Conservation (phyloP, 1,140 invertebrate species). For the Cepaea nemoralis region DNA sequence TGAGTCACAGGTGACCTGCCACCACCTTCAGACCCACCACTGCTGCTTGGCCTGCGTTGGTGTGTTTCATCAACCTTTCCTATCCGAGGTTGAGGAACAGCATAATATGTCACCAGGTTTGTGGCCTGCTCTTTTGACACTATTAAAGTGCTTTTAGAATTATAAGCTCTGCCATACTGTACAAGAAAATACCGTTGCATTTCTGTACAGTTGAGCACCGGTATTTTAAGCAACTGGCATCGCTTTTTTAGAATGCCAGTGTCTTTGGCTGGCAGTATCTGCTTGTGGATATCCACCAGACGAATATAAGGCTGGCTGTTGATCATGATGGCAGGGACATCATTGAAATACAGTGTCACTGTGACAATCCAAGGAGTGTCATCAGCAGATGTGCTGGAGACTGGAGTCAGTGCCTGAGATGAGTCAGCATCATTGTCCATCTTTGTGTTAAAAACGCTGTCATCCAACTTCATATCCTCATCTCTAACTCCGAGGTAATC, state of each 20-base stretch:
- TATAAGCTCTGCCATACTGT: conserved; percentile 67
- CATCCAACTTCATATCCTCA: conserved; percentile 34
- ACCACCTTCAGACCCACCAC: neutral
- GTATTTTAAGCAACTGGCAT: conserved; percentile 67
- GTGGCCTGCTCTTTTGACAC: conserved; percentile 67
- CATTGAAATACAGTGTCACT: conserved; percentile 70
- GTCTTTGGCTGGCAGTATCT: conserved; percentile 71
- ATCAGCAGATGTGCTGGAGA: conserved; percentile 42
- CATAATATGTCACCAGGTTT: conserved; percentile 69
- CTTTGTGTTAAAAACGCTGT: conserved; percentile 5
- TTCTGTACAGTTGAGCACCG: conserved; percentile 68
- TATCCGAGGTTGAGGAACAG: conserved; percentile 59
- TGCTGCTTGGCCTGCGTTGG: conserved; percentile 1
- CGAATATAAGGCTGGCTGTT: conserved; percentile 66
- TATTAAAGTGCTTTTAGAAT: conserved; percentile 70
- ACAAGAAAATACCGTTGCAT: conserved; percentile 71
- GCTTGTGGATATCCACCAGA: conserved; percentile 71
- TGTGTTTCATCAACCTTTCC: conserved; percentile 44
- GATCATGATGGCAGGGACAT: conserved; percentile 69
- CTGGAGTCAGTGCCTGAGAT: neutral
- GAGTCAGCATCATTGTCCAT: neutral
- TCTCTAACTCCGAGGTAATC: conserved; percentile 37
- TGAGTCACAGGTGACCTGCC: neutral
- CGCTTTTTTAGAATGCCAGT: conserved; percentile 71
- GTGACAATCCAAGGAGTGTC: conserved; percentile 67